These are phyloP conservation scores for Arbacia lixula DNA, from an alignment of 53 echinoderm and acorn worm species.

Conservation along the genomic window DNA sequence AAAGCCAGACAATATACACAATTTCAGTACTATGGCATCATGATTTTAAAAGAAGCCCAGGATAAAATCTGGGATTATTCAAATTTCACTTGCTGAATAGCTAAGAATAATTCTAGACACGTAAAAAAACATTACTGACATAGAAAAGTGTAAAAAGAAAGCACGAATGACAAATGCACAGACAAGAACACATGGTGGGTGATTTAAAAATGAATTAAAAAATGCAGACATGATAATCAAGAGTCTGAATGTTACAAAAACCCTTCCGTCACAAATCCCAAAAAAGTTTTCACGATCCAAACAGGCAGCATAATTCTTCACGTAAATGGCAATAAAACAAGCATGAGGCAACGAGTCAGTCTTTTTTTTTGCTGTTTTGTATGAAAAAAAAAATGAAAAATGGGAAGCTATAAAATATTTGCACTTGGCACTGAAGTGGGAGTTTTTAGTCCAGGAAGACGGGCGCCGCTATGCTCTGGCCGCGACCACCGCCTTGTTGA, in stretches of 20 bases:
- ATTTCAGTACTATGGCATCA: conserved; percentile 56
- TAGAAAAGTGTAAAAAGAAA: no score
- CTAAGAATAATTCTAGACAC: no score
- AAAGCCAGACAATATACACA: conserved; percentile 2
- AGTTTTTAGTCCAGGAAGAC: no score
- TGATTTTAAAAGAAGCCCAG: no score
- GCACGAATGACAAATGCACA: conserved; percentile 24
- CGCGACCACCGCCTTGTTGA: conserved; percentile 59
- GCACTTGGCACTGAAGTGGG: conserved; percentile 1
- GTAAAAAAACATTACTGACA: no score
- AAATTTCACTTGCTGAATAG: conserved; percentile 22
- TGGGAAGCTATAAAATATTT: conserved; percentile 5
- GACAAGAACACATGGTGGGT: neutral
- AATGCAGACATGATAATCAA: neutral
- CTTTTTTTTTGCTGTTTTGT: no score
- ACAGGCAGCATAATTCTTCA: conserved; percentile 19
- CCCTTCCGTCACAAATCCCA: conserved; percentile 1
- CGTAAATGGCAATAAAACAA: neutral
- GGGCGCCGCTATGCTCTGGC: conserved; percentile 58
- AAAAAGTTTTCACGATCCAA: conserved; percentile 11
- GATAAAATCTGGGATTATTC: no score
- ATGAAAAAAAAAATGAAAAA: neutral
- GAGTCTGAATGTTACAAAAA: neutral
- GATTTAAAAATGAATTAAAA: neutral
- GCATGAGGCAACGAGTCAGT: no score